Evolutionary conservation across 2,113 vertebrate species (phyloP).

Genomic region (Ageneiosus marmoratus): DNA sequence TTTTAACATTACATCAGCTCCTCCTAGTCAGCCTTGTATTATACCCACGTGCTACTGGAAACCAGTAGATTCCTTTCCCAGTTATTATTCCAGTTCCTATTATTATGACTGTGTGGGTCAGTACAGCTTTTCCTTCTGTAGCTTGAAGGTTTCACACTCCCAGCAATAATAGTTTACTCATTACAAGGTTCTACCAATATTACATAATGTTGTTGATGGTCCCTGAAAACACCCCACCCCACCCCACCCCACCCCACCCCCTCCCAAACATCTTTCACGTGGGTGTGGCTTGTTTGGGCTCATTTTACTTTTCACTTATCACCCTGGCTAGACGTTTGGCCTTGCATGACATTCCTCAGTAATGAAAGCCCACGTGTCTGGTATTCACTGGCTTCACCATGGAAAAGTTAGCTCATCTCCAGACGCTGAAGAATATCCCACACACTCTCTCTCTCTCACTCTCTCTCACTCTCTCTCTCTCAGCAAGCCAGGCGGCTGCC

Average conservation of each 20-base stretch:
- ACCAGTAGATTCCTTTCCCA: neutral
- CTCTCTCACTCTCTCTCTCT: neutral
- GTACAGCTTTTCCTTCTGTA: neutral
- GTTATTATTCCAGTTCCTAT: neutral
- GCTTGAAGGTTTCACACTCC: neutral
- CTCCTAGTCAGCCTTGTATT: neutral
- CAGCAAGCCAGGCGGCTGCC: neutral
- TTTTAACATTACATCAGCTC: neutral
- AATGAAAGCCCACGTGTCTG: conserved; percentile 27
- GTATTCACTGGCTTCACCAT: conserved; percentile 22
- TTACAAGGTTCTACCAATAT: neutral
- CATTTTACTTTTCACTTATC: conserved; percentile 11
- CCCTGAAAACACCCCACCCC: too few species aligned
- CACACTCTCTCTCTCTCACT: neutral
- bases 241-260: too few species aligned
- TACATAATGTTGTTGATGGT: neutral
- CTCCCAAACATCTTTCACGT: neutral
- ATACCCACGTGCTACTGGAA: neutral
- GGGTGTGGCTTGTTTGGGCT: conserved; percentile 18
- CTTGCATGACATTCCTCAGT: neutral
- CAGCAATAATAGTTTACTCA: neutral
- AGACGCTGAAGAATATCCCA: conserved; percentile 2
- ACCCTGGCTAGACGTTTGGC: conserved; percentile 28
- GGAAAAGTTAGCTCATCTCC: conserved; percentile 40
- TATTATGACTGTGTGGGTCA: neutral